phyloP scores from a whole-genome alignment of 2,113 vertebrate species.

The Plotosus lineatus region DNA sequence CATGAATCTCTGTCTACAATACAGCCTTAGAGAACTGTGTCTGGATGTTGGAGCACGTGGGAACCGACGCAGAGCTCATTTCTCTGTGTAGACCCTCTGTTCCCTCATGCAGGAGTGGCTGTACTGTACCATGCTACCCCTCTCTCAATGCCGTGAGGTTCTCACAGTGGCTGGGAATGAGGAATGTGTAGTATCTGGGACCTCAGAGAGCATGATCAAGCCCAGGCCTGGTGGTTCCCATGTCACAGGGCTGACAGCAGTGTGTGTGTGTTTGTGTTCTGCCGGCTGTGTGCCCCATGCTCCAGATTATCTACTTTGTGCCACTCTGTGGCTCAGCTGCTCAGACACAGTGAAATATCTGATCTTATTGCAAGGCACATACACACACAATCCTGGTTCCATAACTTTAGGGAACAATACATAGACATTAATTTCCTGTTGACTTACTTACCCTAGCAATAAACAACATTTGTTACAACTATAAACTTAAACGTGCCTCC shows the following conservation, averaged over 20 bases:
- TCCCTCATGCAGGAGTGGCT: background rate
- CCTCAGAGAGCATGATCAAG: slow-evolving; percentile 41
- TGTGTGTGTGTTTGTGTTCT: slow-evolving; percentile 39
- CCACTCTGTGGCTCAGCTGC: slow-evolving; percentile 38
- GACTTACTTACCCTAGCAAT: no score
- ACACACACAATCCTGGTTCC: no score
- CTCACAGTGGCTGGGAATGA: slow-evolving; percentile 37
- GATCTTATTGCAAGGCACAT: background rate
- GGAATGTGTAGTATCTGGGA: slow-evolving; percentile 54
- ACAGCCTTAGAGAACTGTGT: slow-evolving; percentile 8
- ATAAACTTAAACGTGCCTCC: no score
- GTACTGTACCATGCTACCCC: slow-evolving; percentile 28
- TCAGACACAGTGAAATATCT: slow-evolving; percentile 2
- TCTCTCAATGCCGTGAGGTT: slow-evolving; percentile 14
- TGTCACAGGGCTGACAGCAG: slow-evolving; percentile 50
- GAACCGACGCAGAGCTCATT: slow-evolving; percentile 35
- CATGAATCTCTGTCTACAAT: slow-evolving; percentile 5
- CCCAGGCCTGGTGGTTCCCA: slow-evolving; percentile 47
- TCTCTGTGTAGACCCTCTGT: slow-evolving; percentile 40
- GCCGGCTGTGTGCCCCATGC: slow-evolving; percentile 41
- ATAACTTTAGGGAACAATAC: no score
- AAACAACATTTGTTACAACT: no score
- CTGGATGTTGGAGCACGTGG: slow-evolving; percentile 34
- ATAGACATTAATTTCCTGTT: no score
- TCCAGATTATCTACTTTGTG: slow-evolving; percentile 15